phyloP scores from a whole-genome alignment of 2,113 vertebrate species.

The Tragelaphus strepsiceros region DNA sequence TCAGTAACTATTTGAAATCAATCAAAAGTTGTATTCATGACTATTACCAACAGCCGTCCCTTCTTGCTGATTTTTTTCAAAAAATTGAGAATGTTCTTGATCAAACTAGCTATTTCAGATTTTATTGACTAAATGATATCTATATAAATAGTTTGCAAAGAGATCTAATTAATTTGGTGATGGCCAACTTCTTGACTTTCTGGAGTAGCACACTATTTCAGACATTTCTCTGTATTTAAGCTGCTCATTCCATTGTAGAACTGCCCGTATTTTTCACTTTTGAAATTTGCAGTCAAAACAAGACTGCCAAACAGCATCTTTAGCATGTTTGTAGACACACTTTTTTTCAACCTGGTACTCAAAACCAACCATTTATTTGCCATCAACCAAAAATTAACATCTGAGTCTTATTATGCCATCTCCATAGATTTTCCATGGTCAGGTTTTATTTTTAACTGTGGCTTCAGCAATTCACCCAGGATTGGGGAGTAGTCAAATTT shows the following conservation, averaged over 20 bases:
- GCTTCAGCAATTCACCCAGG: neutral
- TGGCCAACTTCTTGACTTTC: neutral
- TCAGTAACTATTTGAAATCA: neutral
- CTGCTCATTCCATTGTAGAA: neutral
- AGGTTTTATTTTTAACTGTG: neutral
- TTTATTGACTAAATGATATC: neutral
- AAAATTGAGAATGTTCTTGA: neutral
- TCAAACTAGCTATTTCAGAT: neutral
- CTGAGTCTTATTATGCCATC: slow-evolving; percentile 27
- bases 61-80: neutral
- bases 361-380: slow-evolving; percentile 25
- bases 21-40: neutral
- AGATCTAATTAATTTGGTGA: neutral
- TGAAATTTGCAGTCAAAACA: neutral
- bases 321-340: neutral
- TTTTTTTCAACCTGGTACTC: slow-evolving; percentile 16
- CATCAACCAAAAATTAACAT: slow-evolving; percentile 32
- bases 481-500: slow-evolving; percentile 49
- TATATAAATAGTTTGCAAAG: neutral
- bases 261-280: neutral
- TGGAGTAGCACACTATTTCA: neutral
- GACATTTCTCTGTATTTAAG: neutral
- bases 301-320: neutral
- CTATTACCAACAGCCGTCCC: neutral
- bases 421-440: slow-evolving; percentile 22